A percentile compares a stretch with the other conserved stretches of the same genome.
These are phyloP conservation scores for Oreocharis arfaki DNA, from an alignment of 2,113 vertebrate genomes.

Conservation along the genomic window DNA sequence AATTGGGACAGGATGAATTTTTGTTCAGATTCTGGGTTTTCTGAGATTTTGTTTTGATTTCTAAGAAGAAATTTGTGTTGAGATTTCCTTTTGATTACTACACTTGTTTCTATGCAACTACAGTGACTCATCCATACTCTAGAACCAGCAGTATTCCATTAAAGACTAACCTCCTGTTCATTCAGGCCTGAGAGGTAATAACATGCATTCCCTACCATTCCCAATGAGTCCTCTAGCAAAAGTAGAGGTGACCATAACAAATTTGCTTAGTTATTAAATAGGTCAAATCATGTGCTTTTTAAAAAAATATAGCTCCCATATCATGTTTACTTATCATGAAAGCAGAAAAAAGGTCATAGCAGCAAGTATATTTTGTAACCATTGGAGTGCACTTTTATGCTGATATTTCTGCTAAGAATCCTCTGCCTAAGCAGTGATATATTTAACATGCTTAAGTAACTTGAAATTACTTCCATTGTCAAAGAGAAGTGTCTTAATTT, in stretches of 20 bases:
- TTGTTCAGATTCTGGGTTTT: not conserved
- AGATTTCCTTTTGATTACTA: not conserved
- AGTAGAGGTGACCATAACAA: not conserved
- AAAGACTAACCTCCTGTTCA: not conserved
- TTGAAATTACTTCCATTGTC: not conserved
- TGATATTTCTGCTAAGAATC: not conserved
- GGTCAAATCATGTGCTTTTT: not conserved
- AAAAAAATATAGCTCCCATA: not conserved
- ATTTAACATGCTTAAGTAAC: not conserved
- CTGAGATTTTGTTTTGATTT: not conserved
- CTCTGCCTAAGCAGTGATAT: not conserved
- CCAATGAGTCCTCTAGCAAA: not conserved
- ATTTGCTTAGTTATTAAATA: not conserved
- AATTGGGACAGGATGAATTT: not conserved
- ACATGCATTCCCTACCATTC: not conserved
- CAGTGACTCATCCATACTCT: not conserved
- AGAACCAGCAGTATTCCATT: not conserved
- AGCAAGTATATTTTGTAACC: not conserved
- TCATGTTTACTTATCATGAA: not conserved
- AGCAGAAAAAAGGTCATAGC: not conserved
- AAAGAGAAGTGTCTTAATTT: not conserved
- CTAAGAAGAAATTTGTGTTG: not conserved
- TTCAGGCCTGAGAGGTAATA: not conserved
- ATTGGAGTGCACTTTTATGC: not conserved
- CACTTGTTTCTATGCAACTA: not conserved